phyloP scores from a whole-genome alignment of 2,888 invertebrate species.

The Agrenia bidenticulata region DNA sequence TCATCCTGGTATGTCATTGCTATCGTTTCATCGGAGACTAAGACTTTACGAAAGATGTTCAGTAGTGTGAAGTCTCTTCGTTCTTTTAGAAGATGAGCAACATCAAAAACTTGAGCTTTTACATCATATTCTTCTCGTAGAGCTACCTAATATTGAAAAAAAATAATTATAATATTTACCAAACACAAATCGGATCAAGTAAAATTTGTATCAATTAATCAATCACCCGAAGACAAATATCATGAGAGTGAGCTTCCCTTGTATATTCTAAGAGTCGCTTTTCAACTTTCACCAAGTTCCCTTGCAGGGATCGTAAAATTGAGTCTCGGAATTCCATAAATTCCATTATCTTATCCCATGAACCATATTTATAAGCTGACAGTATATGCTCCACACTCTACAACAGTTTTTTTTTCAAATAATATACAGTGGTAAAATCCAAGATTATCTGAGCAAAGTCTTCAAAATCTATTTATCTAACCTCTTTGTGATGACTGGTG shows the following conservation, averaged over 20 bases:
- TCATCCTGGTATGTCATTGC: constrained; percentile 30
- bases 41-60: constrained; percentile 25
- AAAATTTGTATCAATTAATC: too few species aligned
- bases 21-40: constrained; percentile 18
- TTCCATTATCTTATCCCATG: constrained; percentile 88
- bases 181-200: too few species aligned
- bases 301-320: constrained; percentile 78
- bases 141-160: constrained; percentile 18
- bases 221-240: not conserved
- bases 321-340: constrained; percentile 80
- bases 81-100: constrained; percentile 25
- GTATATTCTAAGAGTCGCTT: constrained; percentile 70
- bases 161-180: not conserved
- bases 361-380: constrained; percentile 90
- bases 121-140: constrained; percentile 7
- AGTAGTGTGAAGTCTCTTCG: constrained; percentile 46
- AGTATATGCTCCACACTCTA: constrained; percentile 89
- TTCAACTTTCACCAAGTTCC: constrained; percentile 67
- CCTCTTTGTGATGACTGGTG: constrained; percentile 83
- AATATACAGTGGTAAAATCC: not conserved
- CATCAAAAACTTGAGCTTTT: constrained; percentile 1
- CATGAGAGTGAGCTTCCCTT: constrained; percentile 57
- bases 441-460: not conserved
- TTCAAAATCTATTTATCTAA: too few species aligned
- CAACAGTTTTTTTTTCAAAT: constrained; percentile 41